Percentiles rank a stretch among this genome's conserved stretches.
These are phyloP conservation scores for Otocyon megalotis DNA, from an alignment of 2,113 vertebrate genomes.

Conservation along the genomic window DNA sequence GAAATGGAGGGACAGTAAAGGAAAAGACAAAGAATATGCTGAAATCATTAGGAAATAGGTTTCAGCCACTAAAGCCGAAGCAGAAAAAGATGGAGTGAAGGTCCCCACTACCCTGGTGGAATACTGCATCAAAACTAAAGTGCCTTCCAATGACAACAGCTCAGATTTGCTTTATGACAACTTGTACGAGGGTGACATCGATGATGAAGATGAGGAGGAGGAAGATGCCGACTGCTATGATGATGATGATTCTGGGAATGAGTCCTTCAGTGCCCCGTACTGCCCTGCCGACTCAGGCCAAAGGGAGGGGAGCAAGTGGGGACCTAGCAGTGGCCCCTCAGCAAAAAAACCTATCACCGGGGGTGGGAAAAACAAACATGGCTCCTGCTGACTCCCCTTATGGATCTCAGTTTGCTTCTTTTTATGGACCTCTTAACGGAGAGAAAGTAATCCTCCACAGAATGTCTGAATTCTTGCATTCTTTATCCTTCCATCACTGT, in stretches of 20 bases:
- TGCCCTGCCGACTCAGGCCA: constrained; percentile 88
- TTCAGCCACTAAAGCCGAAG: constrained; percentile 96
- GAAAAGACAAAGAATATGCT: constrained; percentile 98
- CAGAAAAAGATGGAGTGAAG: constrained; percentile 97
- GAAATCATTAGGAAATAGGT: constrained; percentile 99
- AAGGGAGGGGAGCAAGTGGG: constrained; percentile 87
- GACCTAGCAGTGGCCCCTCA: constrained; percentile 86
- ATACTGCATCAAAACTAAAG: constrained; percentile 99
- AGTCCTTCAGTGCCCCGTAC: constrained; percentile 89
- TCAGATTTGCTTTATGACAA: constrained; percentile 99
- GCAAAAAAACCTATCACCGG: constrained; percentile 79
- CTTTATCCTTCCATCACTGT: constrained; percentile 87
- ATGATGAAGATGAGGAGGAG: constrained; percentile 95
- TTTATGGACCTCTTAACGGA: constrained; percentile 87
- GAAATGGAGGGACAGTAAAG: constrained; percentile 99
- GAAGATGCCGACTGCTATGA: constrained; percentile 95
- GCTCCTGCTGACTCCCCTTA: constrained; percentile 87
- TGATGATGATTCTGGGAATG: constrained; percentile 98
- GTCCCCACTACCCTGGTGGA: constrained; percentile 98
- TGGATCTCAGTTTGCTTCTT: constrained; percentile 88
- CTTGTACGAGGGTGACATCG: constrained; percentile 97
- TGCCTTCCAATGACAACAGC: constrained; percentile 99
- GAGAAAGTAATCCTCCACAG: constrained; percentile 83
- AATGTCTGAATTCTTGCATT: constrained; percentile 88
- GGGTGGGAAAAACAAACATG: constrained; percentile 78